Evolutionary conservation across 2,888 invertebrate genomes (phyloP), one percentile per base, ranked within the genome.

Genomic region (Scelioninae gen. 1): DNA sequence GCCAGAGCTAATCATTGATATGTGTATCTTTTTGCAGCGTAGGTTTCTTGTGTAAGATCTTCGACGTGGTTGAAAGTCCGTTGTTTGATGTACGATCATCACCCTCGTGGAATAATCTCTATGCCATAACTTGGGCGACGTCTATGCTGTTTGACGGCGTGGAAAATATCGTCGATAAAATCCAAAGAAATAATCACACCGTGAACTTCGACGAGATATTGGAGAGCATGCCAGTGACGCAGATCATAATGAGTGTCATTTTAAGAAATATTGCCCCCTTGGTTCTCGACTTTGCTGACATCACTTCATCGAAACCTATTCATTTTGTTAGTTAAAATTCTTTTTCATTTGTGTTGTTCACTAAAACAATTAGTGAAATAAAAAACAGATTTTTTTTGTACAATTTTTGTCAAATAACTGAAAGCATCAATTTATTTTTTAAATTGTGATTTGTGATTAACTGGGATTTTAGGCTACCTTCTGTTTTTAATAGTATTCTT

Each of bases 31-130:
- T 86, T 84, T 90, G 86, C 89, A 91, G 90, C 87, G 88, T 91
- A 87, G 91, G 91, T 83, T 82, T 88, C 66, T 55, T 90, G 78
- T 91, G 91, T 85, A 90, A 90, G 83, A 15, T 90, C 1, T 88
- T 91, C 53, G 83, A 84, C 56, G 43, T 91, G 16, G 86, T 87
- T 66, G 90, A 91, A 79, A 89, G 88, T 68, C 88, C 89, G 5
- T 65, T 91, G 4, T 91, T 90, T 78, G 69, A 87, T 15, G 87
- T 89, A 13, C 87, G 85, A 31, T 31, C 71, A 13, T 87, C 84
- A 51, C 51, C 69, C 4, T 83, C 60, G n/a, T 91, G 90, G 90
- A 86, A 82, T 15, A 77, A 83, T 16, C 32, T 90, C 16, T 86
- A 89, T 29, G 88, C 88, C 5, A 10, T 91, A 32, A 89, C 88